These are phyloP conservation scores for Spinus pinus DNA, from an alignment of 2,797 vertebrate genomes.

Conservation along the genomic window DNA sequence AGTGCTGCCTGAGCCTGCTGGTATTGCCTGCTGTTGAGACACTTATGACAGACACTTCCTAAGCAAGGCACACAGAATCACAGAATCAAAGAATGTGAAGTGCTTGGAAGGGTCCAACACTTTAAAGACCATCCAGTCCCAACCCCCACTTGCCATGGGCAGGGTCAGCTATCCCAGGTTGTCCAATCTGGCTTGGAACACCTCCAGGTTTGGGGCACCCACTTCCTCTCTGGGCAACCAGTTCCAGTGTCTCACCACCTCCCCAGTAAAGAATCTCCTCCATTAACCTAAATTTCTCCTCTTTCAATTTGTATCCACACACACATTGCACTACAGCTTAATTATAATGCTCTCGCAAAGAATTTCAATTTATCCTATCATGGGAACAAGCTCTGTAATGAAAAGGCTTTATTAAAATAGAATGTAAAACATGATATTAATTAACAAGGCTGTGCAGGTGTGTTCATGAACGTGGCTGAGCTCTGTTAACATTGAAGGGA, in stretches of 20 bases:
- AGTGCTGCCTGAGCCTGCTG: accelerated
- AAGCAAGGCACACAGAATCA: not conserved
- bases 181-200: not conserved
- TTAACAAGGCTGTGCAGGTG: conserved; percentile 20
- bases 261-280: not conserved
- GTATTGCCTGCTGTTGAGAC: not conserved
- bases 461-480: not conserved
- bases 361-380: not conserved
- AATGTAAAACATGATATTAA: conserved; percentile 12
- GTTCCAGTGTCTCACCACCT: not conserved
- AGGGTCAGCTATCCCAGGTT: not conserved
- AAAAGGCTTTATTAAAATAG: conserved; percentile 51
- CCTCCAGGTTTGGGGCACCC: not conserved
- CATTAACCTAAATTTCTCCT: not conserved
- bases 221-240: not conserved
- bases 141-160: accelerated
- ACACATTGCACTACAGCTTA: not conserved
- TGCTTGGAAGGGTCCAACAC: not conserved
- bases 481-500: not conserved
- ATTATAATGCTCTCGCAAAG: not conserved
- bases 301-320: not conserved
- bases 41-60: not conserved
- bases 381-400: conserved; percentile 14
- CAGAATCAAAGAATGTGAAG: accelerated
- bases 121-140: not conserved